Base-by-base conservation (phyloP, 2,797 vertebrate genomes). In the Sebastes cheni region DNA sequence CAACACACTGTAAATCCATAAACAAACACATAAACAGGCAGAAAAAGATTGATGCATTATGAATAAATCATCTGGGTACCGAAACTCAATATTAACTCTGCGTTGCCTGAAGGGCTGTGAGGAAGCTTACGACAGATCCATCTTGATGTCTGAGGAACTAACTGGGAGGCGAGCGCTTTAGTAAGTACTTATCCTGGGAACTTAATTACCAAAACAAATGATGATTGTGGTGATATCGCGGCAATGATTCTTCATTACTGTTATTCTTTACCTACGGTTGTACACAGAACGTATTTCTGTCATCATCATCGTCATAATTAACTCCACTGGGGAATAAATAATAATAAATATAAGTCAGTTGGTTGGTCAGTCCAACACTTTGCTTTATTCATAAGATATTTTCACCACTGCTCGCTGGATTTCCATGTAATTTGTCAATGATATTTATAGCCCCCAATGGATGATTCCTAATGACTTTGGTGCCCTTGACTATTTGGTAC, bases 121-220 rank as follows among this genome's bases (percentile, higher is more conserved):
- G 60, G 79, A 76, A 88, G 89, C 85, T 83, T 81, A 84, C 61
- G 42, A 83, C 82, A 84, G 84, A 92, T 92, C 78, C 90, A 87
- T 94, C 90, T 89, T 82, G 79, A 90, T 89, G 88, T 90, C 82
- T 87, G 88, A 85, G 81, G 75, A 88, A 66, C 81, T 84, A 83
- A 89, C 89, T 71, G 83, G 79, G 79, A 90, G 91, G 87, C 83
- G 73, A 82, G 84, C 60, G 55, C 85, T 90, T 91, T 78, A 78
- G 77, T 67, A 71, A 82, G 78, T 82, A 88, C 93, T 92, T 92
- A 90, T 92, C 91, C 71, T 58, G 75, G 87, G 85, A 94, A 90
- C 87, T 91, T 94, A 93, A 94, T 94, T 92, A 93, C 78, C 81
- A 86, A 90, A 93, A 92, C 90, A 91, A 93, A 92, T 82, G 84